Evolutionary conservation across 2,113 vertebrate genomes (phyloP), one percentile per base, ranked within the genome.

Genomic region (Damaliscus lunatus): DNA sequence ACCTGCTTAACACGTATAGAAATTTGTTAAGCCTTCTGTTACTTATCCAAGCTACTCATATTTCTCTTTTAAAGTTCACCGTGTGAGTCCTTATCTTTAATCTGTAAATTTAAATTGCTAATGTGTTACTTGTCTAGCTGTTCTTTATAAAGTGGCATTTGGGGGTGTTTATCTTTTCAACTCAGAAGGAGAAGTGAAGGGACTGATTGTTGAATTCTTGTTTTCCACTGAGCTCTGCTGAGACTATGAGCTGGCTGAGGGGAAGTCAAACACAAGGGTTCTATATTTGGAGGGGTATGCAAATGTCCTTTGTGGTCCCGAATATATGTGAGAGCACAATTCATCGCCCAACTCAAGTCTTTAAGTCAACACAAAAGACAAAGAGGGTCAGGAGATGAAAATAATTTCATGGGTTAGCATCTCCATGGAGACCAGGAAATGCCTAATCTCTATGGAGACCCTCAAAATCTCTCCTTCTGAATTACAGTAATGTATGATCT

Each of bases 71-170:
- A 94, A 93, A 97, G 94, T 96, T 98, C 90, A 93, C 83, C 53
- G 21, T 82, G 59, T 53, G 93, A 95, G 60, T 96, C 82, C 97
- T 36, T 97, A 90, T 92, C 92, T 95, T 98, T 94, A 94, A 97
- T 97, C 88, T 60, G 87, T 48, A 77, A 50, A 95, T 98, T 97
- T 98, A 96, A 97, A 98, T 98, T 96, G 97, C 97, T 96, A 96
- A 97, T 97, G 78, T 33, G 60, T 52, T 59, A 40, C 92, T 96
- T 97, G 95, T 96, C 94, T 96, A 57, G 94, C 82, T 91, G 94
- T 96, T 96, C 96, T 97, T 97, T 89, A 84, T 78, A 62, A 94
- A 89, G 77, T 96, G 94, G 91, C 94, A 96, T 97, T 97, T 96
- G 94, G 91, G 91, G 91, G 91, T 97, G 94, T 97, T 97, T 96